These are phyloP conservation scores for Prolemur simus DNA, from an alignment of 2,113 vertebrate genomes.

Conservation along the genomic window DNA sequence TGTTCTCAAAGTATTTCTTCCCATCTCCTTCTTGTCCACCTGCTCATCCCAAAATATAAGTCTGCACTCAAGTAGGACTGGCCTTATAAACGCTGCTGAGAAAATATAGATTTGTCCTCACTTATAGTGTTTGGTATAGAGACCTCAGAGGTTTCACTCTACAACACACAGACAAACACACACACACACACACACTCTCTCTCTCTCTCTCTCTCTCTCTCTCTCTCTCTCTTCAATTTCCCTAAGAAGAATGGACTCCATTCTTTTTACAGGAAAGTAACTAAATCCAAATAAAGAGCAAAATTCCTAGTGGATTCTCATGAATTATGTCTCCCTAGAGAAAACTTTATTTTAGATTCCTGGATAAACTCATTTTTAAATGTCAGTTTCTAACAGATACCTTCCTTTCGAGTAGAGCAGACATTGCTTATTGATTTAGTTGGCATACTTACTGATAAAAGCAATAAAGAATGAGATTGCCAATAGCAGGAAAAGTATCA, in stretches of 20 bases:
- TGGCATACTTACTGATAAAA: slow-evolving; percentile 69
- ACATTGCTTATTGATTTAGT: background rate
- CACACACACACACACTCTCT: too few relatives aligned
- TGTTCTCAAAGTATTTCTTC: background rate
- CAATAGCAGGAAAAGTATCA: slow-evolving; percentile 50
- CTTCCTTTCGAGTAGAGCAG: background rate
- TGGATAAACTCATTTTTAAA: background rate
- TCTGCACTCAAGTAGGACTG: background rate
- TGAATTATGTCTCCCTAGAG: background rate
- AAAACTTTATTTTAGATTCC: background rate
- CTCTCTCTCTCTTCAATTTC: background rate
- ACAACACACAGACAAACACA: background rate
- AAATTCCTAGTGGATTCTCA: background rate
- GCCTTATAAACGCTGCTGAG: background rate
- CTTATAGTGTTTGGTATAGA: background rate
- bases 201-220: too few relatives aligned
- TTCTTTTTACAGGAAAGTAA: background rate
- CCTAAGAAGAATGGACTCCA: background rate
- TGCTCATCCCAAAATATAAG: background rate
- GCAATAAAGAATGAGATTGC: slow-evolving; percentile 25
- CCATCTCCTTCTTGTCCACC: background rate
- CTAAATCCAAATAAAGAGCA: background rate
- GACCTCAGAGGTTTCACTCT: background rate
- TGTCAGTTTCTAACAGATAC: background rate
- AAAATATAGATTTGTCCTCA: background rate